A percentile compares a stretch with the other conserved stretches of the same genome.
Conservation (phyloP, 2,888 invertebrate genomes). For the Leptopilina myrica region DNA sequence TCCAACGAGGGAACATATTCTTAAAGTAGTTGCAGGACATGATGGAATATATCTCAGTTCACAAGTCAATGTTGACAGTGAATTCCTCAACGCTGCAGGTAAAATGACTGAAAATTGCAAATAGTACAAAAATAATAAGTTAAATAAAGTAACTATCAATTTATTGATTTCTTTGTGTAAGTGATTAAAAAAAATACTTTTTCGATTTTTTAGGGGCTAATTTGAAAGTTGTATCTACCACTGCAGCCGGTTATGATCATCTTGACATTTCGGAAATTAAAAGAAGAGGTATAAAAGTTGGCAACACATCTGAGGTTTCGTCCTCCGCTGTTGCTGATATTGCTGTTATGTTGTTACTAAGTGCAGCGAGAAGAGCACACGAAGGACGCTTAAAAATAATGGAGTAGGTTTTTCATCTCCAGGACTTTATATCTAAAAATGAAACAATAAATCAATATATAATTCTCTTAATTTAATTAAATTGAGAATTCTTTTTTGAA, state of each 20-base stretch:
- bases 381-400: constrained; percentile 85
- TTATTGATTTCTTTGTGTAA: not conserved
- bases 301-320: constrained; percentile 87
- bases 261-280: constrained; percentile 86
- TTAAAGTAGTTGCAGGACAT: constrained; percentile 64
- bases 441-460: no score
- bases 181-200: not conserved
- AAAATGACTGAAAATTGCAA: constrained; percentile 47
- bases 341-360: constrained; percentile 86
- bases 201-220: constrained; percentile 79
- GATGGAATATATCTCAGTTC: constrained; percentile 66
- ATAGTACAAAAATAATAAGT: no score
- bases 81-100: constrained; percentile 83
- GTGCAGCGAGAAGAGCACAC: constrained; percentile 86
- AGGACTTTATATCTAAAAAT: not conserved
- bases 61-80: constrained; percentile 75
- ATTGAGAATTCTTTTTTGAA: no score
- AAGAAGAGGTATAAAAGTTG: constrained; percentile 85
- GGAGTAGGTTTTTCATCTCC: constrained; percentile 74
- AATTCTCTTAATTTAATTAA: not conserved
- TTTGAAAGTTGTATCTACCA: constrained; percentile 87
- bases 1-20: constrained; percentile 60
- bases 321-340: constrained; percentile 89
- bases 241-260: constrained; percentile 93
- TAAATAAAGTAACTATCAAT: no score